phyloP scores from a whole-genome alignment of 2,113 vertebrate genomes.

The Lasiurus borealis region DNA sequence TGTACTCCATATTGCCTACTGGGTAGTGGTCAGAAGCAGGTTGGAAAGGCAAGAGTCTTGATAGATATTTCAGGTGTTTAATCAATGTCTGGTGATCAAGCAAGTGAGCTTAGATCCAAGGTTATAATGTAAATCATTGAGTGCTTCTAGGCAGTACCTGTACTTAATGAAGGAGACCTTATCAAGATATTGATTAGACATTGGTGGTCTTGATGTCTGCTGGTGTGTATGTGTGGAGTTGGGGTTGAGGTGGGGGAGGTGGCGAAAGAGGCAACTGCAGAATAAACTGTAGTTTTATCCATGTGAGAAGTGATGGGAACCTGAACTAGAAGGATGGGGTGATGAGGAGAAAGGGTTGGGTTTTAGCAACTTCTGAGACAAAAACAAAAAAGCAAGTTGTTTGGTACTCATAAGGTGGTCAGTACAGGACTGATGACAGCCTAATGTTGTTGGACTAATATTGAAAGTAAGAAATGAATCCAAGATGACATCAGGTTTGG shows the following conservation, averaged over 20 bases:
- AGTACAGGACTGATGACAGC: not conserved
- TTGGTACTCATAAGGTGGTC: not conserved
- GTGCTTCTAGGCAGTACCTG: not conserved
- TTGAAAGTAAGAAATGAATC: not conserved
- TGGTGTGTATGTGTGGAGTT: not conserved
- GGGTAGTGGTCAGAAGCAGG: not conserved
- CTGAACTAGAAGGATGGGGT: not conserved
- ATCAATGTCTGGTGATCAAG: not conserved
- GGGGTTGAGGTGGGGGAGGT: no score
- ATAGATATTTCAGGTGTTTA: not conserved
- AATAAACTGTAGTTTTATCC: not conserved
- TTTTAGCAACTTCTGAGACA: conserved; percentile 17
- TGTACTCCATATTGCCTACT: not conserved
- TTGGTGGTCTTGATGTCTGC: not conserved
- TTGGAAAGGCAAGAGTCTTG: not conserved
- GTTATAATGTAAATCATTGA: not conserved
- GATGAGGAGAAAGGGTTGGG: not conserved
- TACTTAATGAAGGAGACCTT: not conserved
- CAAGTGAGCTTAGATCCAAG: not conserved
- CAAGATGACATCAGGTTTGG: not conserved
- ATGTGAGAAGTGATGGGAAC: not conserved
- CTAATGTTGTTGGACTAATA: not conserved
- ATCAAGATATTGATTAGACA: not conserved
- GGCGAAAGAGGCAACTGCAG: not conserved
- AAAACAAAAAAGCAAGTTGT: not conserved